Evolutionary conservation across 2,113 vertebrate species (phyloP), one percentile per base, ranked within the genome.

Genomic region (Cebidichthys violaceus): DNA sequence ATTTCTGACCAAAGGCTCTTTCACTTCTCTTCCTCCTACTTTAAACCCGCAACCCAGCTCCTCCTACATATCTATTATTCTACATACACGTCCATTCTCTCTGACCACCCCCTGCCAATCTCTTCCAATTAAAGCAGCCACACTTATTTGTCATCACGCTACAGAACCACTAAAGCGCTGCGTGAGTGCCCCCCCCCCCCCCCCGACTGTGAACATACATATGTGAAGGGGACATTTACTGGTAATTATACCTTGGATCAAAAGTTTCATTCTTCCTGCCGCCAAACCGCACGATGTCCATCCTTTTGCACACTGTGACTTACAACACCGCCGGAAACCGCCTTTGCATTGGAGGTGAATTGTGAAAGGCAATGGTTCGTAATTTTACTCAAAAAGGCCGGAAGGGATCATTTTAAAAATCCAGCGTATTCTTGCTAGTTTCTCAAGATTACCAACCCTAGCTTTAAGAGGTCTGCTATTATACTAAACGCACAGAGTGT

Each of bases 1-100:
- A 78, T 85, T 71, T 59, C 70, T 83, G 82, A 92, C 90, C 88
- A 90, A 89, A 92, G 85, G 43, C 83, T 78, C 87, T 80, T 80
- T 88, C 75, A 70, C 88, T 47, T 73, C 73, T 77, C 62, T 67
- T 55, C 57, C 76, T 55, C 57, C 76, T 79, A 70, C 69, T 88
- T 75, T 74, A 83, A 87, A 75, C 79, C 79, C 73, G 11, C 60
- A 52, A n/a, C 64, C 33, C 65, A 27, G 59, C 78, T 79, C 80
- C 61, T 75, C 43, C 73, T 24, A 37, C n/a, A 2, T 69, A 52
- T 61, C 55, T 47, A 55, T 77, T 59, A 13, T 76, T 68, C 69
- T 81, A 9, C 54, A 35, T 64, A 47, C 24, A 45, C 64, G 33
- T 61, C 31, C 60, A 9, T 6, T 18, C 17, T 41, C 22, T 55